phyloP scores from a whole-genome alignment of 2,113 vertebrate species.

The Rutilus rutilus region DNA sequence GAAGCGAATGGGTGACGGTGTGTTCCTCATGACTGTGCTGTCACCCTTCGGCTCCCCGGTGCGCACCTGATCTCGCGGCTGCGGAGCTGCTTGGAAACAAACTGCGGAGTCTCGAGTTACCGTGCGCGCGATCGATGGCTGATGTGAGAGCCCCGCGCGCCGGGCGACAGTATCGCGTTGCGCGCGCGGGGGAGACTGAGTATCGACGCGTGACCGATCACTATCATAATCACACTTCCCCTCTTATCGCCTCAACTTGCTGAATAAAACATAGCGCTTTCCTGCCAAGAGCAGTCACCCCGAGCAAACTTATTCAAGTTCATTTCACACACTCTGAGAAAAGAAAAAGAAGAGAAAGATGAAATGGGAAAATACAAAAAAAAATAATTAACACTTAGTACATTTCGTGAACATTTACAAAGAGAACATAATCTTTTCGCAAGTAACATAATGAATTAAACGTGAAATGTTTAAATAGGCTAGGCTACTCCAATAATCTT shows the following conservation, averaged over 20 bases:
- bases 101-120: slow-evolving; percentile 68
- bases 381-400: not conserved
- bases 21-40: slow-evolving; percentile 35
- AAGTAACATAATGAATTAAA: no score
- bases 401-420: no score
- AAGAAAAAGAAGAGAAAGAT: not conserved
- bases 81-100: slow-evolving; percentile 74
- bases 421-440: no score
- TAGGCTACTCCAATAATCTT: no score
- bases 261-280: slow-evolving; percentile 78
- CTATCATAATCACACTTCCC: slow-evolving; percentile 82
- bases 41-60: slow-evolving; percentile 15
- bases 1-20: not conserved
- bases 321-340: slow-evolving; percentile 51
- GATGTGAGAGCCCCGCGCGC: slow-evolving; percentile 28
- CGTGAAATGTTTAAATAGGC: no score
- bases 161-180: slow-evolving; percentile 69
- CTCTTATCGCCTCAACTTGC: slow-evolving; percentile 70
- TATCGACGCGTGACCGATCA: slow-evolving; percentile 73
- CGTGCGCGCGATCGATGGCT: slow-evolving; percentile 65
- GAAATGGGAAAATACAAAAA: not conserved
- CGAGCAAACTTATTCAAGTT: slow-evolving; percentile 58
- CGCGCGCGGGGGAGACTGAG: slow-evolving; percentile 59
- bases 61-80: slow-evolving; percentile 57
- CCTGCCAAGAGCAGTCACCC: slow-evolving; percentile 62